Base-by-base conservation (phyloP, 2,797 vertebrate species). In the Sparidentex hasta region DNA sequence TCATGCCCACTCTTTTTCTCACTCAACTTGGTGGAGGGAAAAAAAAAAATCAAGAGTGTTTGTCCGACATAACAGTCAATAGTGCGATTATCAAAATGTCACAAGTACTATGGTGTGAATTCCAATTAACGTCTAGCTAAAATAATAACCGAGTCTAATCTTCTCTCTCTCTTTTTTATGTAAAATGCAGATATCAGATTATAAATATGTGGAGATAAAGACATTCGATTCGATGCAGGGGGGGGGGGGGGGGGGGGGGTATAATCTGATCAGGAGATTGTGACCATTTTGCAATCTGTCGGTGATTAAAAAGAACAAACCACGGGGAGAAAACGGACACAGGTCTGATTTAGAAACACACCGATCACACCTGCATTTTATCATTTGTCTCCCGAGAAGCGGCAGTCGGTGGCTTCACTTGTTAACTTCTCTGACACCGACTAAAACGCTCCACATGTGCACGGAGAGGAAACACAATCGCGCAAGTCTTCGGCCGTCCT, bases 51-150 rank as follows among this genome's bases (percentile, higher is more conserved):
- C 81, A 85, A 85, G 80, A 92, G 92, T 94, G 93, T 94, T 94
- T 94, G 93, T 93, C 93, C 91, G 93, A 94, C 90, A 92, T 91
- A 94, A 94, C 94, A 94, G 93, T 94, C 94, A 93, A 93, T 89
- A 93, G 94, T 93, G 93, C 91, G 92, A 94, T 94, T 93, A 92
- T 90, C 91, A 93, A 94, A 94, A 94, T 94, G 93, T 95, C 94
- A 94, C 93, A 93, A 94, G 90, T 92, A 91, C 77, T 83, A 78
- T 91, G 91, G 93, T 95, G 93, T 94, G 93, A 94, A 94, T 83
- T 91, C 92, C 87, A 93, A 95, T 94, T 94, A 92, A 91, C 81
- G 68, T 93, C 84, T 78, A 91, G 86, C 79, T 86, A 87, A 92
- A 87, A 90, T 88, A 93, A 93, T 87, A 87, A 87, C 67, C 20